Evolutionary conservation across 2,797 vertebrate species (phyloP).

Genomic region (Sebastolobus altivelis): DNA sequence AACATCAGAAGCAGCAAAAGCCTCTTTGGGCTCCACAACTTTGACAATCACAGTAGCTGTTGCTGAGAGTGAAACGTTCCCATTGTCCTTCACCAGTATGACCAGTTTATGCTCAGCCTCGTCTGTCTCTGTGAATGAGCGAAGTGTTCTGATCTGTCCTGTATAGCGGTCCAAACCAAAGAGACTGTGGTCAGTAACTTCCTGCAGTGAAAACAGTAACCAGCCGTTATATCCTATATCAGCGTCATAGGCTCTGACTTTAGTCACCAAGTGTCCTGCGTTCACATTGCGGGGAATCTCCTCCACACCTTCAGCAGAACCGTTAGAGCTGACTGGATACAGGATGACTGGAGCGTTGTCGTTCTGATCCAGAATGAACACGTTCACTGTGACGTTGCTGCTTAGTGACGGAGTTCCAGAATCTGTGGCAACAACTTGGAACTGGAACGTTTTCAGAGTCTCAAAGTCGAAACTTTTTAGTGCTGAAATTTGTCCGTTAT

Average conservation of each 20-base stretch:
- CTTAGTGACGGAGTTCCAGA: slow-evolving; percentile 7
- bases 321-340: slow-evolving; percentile 55
- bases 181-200: slow-evolving; percentile 62
- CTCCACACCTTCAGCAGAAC: slow-evolving; percentile 44
- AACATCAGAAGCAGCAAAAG: slow-evolving; percentile 44
- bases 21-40: no score
- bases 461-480: slow-evolving; percentile 14
- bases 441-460: not conserved
- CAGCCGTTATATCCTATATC: slow-evolving; percentile 65
- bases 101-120: slow-evolving; percentile 65
- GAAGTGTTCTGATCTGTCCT: slow-evolving; percentile 72
- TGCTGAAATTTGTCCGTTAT: not conserved
- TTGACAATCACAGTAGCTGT: no score
- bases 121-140: slow-evolving; percentile 69
- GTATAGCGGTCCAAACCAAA: slow-evolving; percentile 71
- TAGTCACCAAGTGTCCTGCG: slow-evolving; percentile 60
- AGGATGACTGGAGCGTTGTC: slow-evolving; percentile 71
- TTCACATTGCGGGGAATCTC: slow-evolving; percentile 41
- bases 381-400: slow-evolving; percentile 52
- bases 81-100: no score
- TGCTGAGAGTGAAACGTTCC: no score
- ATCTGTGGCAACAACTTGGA: not conserved
- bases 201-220: slow-evolving; percentile 69
- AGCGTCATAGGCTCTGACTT: slow-evolving; percentile 23
- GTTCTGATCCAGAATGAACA: slow-evolving; percentile 66